Conservation (phyloP, 2,888 invertebrate species). For the Ceriagrion tenellum region DNA sequence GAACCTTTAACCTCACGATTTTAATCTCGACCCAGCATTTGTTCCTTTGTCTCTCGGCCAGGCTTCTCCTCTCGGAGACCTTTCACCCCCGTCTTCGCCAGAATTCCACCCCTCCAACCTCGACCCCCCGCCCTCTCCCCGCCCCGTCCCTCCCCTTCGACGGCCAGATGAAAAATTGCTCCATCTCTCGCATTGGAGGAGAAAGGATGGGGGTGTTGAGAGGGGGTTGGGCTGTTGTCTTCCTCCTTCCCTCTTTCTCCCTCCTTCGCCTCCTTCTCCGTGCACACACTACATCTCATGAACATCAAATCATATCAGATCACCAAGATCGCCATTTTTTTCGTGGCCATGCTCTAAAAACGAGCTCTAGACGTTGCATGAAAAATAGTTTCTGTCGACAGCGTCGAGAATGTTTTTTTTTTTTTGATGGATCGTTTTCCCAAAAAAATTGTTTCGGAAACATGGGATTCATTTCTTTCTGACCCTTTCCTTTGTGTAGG, state of each 20-base stretch:
- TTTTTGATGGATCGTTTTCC: neutral
- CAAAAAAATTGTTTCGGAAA: neutral
- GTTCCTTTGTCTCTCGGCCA: neutral
- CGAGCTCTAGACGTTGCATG: neutral
- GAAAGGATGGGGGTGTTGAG: no score
- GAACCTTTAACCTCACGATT: no score
- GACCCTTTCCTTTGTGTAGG: neutral
- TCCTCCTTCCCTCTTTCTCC: neutral
- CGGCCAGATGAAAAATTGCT: neutral
- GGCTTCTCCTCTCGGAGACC: neutral
- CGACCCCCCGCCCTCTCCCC: neutral
- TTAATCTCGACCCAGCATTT: neutral
- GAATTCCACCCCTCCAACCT: neutral
- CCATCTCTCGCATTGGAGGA: no score
- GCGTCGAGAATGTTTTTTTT: neutral
- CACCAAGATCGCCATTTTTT: neutral
- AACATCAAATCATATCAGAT: neutral
- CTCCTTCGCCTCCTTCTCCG: neutral
- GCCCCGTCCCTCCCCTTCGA: neutral
- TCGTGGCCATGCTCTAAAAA: neutral
- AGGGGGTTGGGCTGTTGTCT: no score
- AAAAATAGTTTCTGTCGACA: neutral
- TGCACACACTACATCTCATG: slow-evolving; percentile 20
- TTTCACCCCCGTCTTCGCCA: neutral
- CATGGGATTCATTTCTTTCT: neutral